phyloP scores from a whole-genome alignment of 2,888 invertebrate genomes.

The Troilus luridus region DNA sequence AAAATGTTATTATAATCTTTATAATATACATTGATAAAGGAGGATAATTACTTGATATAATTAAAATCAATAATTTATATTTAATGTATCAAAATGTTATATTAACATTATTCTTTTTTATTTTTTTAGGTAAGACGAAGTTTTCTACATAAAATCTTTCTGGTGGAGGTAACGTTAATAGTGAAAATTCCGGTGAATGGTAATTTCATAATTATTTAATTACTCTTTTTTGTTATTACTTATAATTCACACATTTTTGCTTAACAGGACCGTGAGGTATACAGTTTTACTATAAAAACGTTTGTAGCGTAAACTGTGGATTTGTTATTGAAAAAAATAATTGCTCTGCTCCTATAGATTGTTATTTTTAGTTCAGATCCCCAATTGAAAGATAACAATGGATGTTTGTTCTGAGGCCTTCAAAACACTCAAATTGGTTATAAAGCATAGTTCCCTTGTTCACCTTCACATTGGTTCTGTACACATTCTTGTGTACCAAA shows the following conservation, averaged over 20 bases:
- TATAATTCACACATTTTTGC: neutral
- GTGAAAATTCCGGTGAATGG: neutral
- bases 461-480: no score
- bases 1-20: no score
- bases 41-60: no score
- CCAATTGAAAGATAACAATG: neutral
- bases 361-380: neutral
- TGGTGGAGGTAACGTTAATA: neutral
- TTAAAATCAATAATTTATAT: no score
- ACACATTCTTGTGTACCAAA: no score
- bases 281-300: neutral
- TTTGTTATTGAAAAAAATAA: neutral
- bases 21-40: no score
- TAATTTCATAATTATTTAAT: neutral
- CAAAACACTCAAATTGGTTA: neutral
- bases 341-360: neutral
- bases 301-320: neutral
- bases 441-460: neutral
- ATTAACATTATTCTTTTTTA: neutral
- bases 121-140: neutral
- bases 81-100: neutral
- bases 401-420: neutral
- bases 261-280: neutral
- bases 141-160: neutral
- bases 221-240: neutral